Base-by-base conservation (phyloP, 2,797 vertebrate genomes). In the Borostomias antarcticus region DNA sequence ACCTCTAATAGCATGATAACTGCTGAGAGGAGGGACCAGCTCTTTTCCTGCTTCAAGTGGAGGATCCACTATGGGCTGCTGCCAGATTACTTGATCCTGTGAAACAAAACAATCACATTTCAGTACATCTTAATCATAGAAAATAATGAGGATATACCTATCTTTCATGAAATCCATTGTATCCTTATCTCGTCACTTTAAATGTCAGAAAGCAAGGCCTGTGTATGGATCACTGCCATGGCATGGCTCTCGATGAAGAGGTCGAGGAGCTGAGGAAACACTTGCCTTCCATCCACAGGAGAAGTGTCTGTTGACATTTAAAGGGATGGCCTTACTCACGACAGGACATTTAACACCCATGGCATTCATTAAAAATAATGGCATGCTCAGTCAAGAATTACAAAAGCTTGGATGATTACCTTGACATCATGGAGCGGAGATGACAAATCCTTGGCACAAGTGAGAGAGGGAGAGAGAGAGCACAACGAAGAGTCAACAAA, bases 291-390 rank as follows among this genome's bases (percentile, higher is more conserved):
- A 29, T 23, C 25, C 26, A 66, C 13, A 35, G 33, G 32, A 30
- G 32, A 37, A 57, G 52, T 35, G 40, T 26, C 11, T 48, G 40
- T 58, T 70, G 60, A 58, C 67, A 75, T 68, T 70, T 77, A 32
- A 43, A 62, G 30, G 3, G n/a, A 23, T 51, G 62, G 57, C 64
- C 52, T 59, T 61, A 45, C 15, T n/a, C 40, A 57, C 45, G n/a
- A 30, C 6, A 4, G n/a, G 21, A 48, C 48, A 58, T 51, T 26
- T 5, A 21, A 13, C 9, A 1, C 32, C 45, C 10, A n/a, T 60
- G 66, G 62, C 65, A 54, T 71, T 72, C 51, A 73, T 75, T 67
- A 68, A 68, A 57, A 62, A 48, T 17, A 21, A 29, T 60, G 64
- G 62, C 26, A 53, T 64, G 25, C 48, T 70, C 61, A 60, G 53